Percentiles rank a stretch among this genome's conserved stretches.
Evolutionary conservation across 2,888 invertebrate genomes (phyloP).

Genomic region (Trachelus troglodyta): DNA sequence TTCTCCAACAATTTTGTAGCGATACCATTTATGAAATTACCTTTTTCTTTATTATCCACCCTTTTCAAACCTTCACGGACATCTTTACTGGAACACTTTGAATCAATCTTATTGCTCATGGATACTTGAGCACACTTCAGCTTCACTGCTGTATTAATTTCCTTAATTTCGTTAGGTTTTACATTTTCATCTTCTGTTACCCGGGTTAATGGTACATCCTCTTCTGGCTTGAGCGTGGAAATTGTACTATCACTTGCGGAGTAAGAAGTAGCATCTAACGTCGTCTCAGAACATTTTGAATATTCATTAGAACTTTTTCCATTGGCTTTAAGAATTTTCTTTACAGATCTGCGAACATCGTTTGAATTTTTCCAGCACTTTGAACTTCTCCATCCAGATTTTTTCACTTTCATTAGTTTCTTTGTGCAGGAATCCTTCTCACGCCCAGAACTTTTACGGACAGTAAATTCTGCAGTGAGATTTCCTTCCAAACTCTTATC

Average conservation of each 20-base stretch:
- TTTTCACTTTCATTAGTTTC: conserved; percentile 5
- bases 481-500: conserved; percentile 26
- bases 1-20: conserved; percentile 20
- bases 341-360: background rate
- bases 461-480: background rate
- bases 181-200: background rate
- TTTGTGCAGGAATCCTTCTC: background rate
- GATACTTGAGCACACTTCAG: background rate
- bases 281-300: background rate
- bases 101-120: background rate
- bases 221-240: background rate
- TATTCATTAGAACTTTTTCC: background rate
- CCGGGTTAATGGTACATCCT: background rate
- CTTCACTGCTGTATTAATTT: background rate
- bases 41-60: conserved; percentile 12
- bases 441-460: background rate
- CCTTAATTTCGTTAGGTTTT: background rate
- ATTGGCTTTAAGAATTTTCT: background rate
- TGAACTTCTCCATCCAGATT: conserved; percentile 6
- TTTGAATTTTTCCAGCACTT: conserved; percentile 9
- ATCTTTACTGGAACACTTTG: background rate
- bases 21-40: conserved; percentile 19
- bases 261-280: background rate
- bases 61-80: conserved; percentile 3
- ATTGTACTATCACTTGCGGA: background rate